phyloP scores from a whole-genome alignment of 2,888 invertebrate species.

The Cepaea hortensis region DNA sequence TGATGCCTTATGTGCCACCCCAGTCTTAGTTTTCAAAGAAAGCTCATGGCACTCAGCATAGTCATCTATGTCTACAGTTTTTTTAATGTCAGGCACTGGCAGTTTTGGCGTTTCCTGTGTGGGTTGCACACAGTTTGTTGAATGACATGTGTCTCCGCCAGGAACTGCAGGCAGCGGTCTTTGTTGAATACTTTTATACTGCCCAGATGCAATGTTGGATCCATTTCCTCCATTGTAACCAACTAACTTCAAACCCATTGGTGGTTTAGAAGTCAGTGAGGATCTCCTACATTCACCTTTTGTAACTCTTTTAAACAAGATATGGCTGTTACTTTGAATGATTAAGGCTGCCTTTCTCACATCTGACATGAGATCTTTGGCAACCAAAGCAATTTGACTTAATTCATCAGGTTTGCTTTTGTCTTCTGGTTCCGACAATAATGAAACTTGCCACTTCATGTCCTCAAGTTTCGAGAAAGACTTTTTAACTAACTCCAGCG shows the following conservation, averaged over 20 bases:
- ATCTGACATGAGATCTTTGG: slow-evolving; percentile 90
- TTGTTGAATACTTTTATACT: slow-evolving; percentile 80
- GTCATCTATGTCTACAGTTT: slow-evolving; percentile 43
- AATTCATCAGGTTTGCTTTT: slow-evolving; percentile 84
- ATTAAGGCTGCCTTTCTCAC: slow-evolving; percentile 92
- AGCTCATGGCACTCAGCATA: slow-evolving; percentile 45
- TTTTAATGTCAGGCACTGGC: slow-evolving; percentile 43
- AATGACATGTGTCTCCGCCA: slow-evolving; percentile 61
- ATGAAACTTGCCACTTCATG: slow-evolving; percentile 66
- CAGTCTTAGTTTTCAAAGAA: neutral
- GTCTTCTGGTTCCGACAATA: slow-evolving; percentile 75
- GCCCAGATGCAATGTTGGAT: neutral
- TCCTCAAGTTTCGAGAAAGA: slow-evolving; percentile 66
- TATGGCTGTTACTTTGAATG: slow-evolving; percentile 81
- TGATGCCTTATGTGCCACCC: neutral
- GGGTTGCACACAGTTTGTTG: neutral
- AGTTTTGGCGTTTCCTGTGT: slow-evolving; percentile 31
- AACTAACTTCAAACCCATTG: slow-evolving; percentile 59
- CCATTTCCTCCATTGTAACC: slow-evolving; percentile 16
- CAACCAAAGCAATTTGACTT: slow-evolving; percentile 91
- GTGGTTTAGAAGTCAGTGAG: slow-evolving; percentile 57
- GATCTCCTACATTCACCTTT: slow-evolving; percentile 44
- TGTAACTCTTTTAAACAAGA: slow-evolving; percentile 68
- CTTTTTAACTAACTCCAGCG: slow-evolving; percentile 61
- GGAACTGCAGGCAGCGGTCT: slow-evolving; percentile 76